Evolutionary conservation across 1,140 invertebrate genomes (phyloP).

Genomic region (Scaptomyza hsui): DNA sequence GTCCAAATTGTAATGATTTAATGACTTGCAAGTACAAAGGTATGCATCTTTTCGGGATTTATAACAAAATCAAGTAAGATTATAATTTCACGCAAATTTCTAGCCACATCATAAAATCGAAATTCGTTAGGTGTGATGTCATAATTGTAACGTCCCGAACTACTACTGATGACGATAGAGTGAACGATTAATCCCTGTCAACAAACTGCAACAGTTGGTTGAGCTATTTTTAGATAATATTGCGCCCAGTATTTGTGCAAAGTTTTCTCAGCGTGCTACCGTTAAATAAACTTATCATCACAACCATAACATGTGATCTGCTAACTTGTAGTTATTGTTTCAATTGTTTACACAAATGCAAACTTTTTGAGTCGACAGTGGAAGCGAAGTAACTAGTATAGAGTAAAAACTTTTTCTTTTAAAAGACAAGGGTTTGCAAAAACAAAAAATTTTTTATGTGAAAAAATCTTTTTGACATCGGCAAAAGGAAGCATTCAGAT

Average conservation of each 20-base stretch:
- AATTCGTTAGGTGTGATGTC: no score
- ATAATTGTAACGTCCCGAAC: conserved; percentile 2
- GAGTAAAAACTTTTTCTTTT: no score
- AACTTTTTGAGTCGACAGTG: conserved; percentile 44
- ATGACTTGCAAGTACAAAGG: no score
- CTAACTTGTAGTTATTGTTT: conserved; percentile 39
- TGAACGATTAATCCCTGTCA: conserved; percentile 44
- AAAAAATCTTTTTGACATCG: conserved; percentile 49
- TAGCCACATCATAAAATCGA: no score
- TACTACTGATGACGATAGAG: no score
- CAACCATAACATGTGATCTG: conserved; percentile 53
- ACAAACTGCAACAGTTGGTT: conserved; percentile 37
- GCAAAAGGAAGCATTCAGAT: neutral
- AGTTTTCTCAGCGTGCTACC: conserved; percentile 38
- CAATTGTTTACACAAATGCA: conserved; percentile 56
- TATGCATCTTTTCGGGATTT: no score
- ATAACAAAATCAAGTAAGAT: no score
- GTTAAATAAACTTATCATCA: conserved; percentile 40
- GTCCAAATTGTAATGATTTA: no score
- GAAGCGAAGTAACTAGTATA: conserved; percentile 14
- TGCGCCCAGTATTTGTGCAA: conserved; percentile 54
- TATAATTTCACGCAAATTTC: no score
- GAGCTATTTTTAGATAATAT: conserved; percentile 52
- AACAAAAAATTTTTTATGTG: conserved; percentile 33
- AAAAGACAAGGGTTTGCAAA: neutral